Percentiles rank a stretch among this genome's conserved stretches.
These are phyloP conservation scores for Carcina quercana DNA, from an alignment of 2,888 invertebrate species.

Conservation along the genomic window DNA sequence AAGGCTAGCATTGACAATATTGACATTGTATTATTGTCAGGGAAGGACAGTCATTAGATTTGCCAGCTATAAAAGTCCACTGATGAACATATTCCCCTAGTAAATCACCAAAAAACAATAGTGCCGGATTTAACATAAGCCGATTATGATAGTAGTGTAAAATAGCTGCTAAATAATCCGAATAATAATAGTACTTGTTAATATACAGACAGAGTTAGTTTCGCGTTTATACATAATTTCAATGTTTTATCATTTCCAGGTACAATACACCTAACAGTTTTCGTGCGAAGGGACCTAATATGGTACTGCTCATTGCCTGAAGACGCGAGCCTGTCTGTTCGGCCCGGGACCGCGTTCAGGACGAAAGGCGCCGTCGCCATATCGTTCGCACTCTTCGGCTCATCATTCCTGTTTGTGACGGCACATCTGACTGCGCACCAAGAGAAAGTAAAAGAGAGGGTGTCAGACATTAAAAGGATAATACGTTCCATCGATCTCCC, in stretches of 20 bases:
- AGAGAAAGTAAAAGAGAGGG: slow-evolving; percentile 89
- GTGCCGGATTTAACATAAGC: no score
- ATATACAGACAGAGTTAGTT: no score
- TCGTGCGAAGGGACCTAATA: slow-evolving; percentile 92
- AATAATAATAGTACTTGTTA: no score
- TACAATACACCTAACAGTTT: slow-evolving; percentile 91
- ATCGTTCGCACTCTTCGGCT: slow-evolving; percentile 94
- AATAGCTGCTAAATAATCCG: no score
- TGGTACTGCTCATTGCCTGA: slow-evolving; percentile 97
- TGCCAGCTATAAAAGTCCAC: no score
- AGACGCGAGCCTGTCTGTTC: slow-evolving; percentile 89
- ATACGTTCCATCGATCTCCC: slow-evolving; percentile 88
- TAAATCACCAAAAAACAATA: no score
- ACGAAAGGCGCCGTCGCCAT: slow-evolving; percentile 97
- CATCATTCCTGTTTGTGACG: slow-evolving; percentile 95
- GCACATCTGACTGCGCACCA: slow-evolving; percentile 96
- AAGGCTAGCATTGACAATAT: no score
- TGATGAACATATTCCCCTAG: no score
- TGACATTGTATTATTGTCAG: no score
- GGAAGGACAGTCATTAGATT: no score
- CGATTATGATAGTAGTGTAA: no score
- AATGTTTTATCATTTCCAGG: slow-evolving; percentile 69
- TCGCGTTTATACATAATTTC: no score
- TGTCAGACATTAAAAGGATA: slow-evolving; percentile 90
- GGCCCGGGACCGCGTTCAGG: slow-evolving; percentile 91